Conservation (phyloP, 2,113 vertebrate genomes). For the Lasiurus borealis region DNA sequence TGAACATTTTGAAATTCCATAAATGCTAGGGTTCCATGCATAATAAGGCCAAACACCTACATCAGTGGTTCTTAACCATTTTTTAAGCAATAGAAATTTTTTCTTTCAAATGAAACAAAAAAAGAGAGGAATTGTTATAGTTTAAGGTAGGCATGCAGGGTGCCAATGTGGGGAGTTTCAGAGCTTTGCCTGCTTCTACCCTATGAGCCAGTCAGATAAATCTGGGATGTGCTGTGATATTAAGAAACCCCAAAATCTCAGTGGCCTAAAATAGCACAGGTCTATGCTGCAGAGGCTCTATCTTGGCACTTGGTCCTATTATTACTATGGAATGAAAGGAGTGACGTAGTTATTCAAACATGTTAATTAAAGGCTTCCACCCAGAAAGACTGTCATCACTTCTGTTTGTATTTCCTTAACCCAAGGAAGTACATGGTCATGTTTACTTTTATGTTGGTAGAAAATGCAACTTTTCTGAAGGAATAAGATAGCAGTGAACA, state of each 20-base stretch:
- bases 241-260: not conserved
- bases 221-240: not conserved
- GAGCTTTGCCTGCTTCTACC: not conserved
- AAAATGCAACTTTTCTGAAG: not conserved
- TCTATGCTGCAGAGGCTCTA: not conserved
- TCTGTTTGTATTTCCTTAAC: not conserved
- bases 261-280: not conserved
- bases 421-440: not conserved
- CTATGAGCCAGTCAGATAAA: not conserved
- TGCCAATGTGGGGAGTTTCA: not conserved
- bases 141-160: not conserved
- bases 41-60: slow-evolving; percentile 47
- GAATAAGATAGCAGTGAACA: not conserved
- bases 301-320: not conserved
- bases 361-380: not conserved
- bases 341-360: not conserved
- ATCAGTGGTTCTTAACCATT: not conserved
- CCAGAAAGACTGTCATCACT: not conserved
- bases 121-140: not conserved
- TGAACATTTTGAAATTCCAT: slow-evolving; percentile 58
- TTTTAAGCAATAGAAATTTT: slow-evolving; percentile 8
- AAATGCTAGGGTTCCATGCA: slow-evolving; percentile 1
- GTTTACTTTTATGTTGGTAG: not conserved
- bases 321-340: not conserved
- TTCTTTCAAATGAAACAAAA: slow-evolving; percentile 3